Base-by-base conservation (phyloP, 1,140 invertebrate genomes). In the Drosophila saltans region DNA sequence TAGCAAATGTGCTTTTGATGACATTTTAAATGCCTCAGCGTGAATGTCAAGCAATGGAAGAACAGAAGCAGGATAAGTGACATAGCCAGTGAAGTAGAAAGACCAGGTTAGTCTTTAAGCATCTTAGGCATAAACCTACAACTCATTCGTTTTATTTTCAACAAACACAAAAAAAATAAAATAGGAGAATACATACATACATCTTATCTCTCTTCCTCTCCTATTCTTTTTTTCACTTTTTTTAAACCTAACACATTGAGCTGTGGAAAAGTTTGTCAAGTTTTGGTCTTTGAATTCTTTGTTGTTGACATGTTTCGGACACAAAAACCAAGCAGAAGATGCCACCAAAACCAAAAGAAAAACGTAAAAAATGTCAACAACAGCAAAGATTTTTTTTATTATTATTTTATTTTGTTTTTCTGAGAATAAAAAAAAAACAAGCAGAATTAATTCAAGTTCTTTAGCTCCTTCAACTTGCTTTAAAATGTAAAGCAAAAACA, bases 361-460 rank as follows among this genome's bases (percentile, higher is more conserved):
- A 68, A 26, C 45, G 5, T 52, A 83, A 80, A 78, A 82, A 88
- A 88, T 83, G 83, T 88, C 83, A 88, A 88, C 83, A 88, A 68
- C 83, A 88, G 82, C 59, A 70, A 74, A 40, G 45, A 55, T 85
- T 78, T 83, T 79, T 79, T 86, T 79, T 81, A 65, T 43, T 43
- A 26, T 26, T 48, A 2, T 26, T 48, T 24, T 48, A 9, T 45
- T 45, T 45, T n/a, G 43, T 45, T 26, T 36, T 52, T 52, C 21
- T 10, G 8, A 52, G 45, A 52, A 30, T 30, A 30, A 30, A 52
- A 9, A 9, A 52, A 26, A 52, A 52, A 88, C 74, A 75, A 66
- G 16, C 71, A 79, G 76, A 80, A 86, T 88, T 88, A 80, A 86
- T 88, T 86, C 83, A 86, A 88, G 84, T 88, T 67, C 52, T n/a